Conservation (phyloP, 2,113 vertebrate genomes). For the Pygoscelis antarcticus region DNA sequence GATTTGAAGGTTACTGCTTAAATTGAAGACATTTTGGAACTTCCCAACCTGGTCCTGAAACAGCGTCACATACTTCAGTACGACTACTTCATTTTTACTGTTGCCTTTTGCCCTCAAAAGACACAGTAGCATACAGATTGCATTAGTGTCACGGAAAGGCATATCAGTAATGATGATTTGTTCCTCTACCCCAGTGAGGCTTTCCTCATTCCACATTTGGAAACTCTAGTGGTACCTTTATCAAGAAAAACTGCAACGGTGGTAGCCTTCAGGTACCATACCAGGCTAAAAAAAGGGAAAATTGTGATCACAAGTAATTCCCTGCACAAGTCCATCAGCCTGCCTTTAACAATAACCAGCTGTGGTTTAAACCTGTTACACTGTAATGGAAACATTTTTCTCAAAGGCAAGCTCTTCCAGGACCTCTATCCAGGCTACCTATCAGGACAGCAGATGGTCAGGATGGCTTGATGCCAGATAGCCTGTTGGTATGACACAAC, state of each 20-base stretch:
- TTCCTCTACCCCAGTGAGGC: not conserved
- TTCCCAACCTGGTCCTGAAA: not conserved
- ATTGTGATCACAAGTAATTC: not conserved
- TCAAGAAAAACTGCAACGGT: not conserved
- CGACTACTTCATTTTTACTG: not conserved
- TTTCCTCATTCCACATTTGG: not conserved
- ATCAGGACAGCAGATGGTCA: not conserved
- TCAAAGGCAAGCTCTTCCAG: not conserved
- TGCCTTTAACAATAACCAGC: not conserved
- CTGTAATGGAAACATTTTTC: not conserved
- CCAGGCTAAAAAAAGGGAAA: not conserved
- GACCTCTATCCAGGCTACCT: not conserved
- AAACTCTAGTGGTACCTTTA: not conserved
- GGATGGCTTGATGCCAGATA: not conserved
- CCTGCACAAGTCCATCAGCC: not conserved
- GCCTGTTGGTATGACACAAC: not conserved
- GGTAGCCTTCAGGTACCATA: not conserved
- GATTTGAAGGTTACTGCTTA: not conserved
- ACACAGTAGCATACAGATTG: not conserved
- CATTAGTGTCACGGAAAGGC: not conserved
- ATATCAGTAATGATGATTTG: not conserved
- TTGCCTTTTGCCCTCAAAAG: not conserved
- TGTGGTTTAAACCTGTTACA: not conserved
- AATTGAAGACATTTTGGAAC: not conserved
- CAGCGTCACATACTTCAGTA: not conserved